Evolutionary conservation across 2,113 vertebrate species (phyloP).

Genomic region (Phocoena sinus): DNA sequence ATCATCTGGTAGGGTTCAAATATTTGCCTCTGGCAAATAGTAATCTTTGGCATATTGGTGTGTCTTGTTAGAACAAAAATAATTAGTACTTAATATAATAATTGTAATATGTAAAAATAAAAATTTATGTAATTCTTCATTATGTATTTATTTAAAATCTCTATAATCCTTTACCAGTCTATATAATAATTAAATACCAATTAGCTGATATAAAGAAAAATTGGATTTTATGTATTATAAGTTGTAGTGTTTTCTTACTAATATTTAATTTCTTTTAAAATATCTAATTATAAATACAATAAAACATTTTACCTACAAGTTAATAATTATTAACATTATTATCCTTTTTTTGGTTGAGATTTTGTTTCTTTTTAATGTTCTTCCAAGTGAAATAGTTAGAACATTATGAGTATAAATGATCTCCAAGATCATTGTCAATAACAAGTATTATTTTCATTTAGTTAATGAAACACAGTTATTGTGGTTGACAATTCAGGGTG

Average conservation of each 20-base stretch:
- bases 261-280: neutral
- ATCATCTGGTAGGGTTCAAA: neutral
- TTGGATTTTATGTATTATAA: neutral
- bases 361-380: constrained; percentile 8
- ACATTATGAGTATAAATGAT: neutral
- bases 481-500: neutral
- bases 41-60: neutral
- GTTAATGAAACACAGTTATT: neutral
- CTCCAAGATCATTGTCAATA: neutral
- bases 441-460: neutral
- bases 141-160: neutral
- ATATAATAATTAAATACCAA: neutral
- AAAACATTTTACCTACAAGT: neutral
- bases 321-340: neutral
- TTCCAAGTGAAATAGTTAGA: neutral
- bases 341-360: neutral
- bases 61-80: neutral
- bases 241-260: neutral
- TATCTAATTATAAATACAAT: neutral
- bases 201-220: neutral
- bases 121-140: neutral
- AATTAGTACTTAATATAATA: neutral
- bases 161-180: neutral
- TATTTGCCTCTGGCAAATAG: neutral
- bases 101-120: neutral